Percentiles rank a stretch among this genome's conserved stretches.
Evolutionary conservation across 2,888 invertebrate species (phyloP).

Genomic region (Sepiola atlantica): DNA sequence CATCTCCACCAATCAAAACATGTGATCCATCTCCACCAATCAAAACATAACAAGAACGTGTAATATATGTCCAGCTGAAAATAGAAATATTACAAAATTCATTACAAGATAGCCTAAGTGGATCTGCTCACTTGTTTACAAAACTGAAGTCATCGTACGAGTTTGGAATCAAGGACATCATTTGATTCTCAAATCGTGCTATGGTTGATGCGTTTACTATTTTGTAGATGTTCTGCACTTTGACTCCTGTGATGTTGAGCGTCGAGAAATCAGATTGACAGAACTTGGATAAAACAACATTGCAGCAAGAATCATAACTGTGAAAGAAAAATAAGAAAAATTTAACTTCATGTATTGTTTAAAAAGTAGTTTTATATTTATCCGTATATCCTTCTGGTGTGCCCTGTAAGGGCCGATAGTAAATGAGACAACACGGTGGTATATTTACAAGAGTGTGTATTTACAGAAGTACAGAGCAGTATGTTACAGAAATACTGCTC

Average conservation of each 20-base stretch:
- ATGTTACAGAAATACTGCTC: no score
- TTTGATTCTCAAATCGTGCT: slow-evolving; percentile 70
- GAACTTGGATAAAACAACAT: slow-evolving; percentile 73
- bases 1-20: no score
- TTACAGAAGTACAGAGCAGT: no score
- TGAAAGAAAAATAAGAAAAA: slow-evolving; percentile 36
- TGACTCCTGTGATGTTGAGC: slow-evolving; percentile 69
- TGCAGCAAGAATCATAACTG: slow-evolving; percentile 74
- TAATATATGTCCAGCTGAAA: no score
- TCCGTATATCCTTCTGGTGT: no score
- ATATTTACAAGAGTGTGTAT: no score
- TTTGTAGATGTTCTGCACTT: slow-evolving; percentile 70
- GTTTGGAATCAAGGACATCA: slow-evolving; percentile 66
- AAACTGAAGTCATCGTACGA: slow-evolving; percentile 66
- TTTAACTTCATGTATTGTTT: not conserved
- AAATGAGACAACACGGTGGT: no score
- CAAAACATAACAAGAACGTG: no score
- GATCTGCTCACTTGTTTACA: slow-evolving; percentile 58
- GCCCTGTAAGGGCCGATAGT: no score
- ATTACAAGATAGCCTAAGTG: not conserved
- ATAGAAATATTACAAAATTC: not conserved
- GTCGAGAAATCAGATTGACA: slow-evolving; percentile 72
- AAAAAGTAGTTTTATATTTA: not conserved
- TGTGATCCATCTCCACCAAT: no score
- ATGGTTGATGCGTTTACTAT: slow-evolving; percentile 72